These are phyloP conservation scores for Lypha dubia DNA, from an alignment of 2,888 invertebrate species.

Conservation along the genomic window DNA sequence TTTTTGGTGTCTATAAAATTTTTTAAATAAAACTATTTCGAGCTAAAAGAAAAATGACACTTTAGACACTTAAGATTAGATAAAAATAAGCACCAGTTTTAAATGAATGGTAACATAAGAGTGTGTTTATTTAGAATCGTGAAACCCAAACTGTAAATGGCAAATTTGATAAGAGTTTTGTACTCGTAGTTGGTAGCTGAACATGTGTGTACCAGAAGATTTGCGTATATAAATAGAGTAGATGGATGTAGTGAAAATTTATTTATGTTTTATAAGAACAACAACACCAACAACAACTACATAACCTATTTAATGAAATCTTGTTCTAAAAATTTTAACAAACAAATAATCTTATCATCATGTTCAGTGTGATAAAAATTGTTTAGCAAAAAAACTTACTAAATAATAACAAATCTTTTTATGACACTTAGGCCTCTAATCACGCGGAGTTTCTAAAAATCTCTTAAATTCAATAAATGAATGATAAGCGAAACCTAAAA, in stretches of 20 bases:
- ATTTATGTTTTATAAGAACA: background rate
- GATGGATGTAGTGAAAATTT: background rate
- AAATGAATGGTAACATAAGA: background rate
- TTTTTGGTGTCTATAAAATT: background rate
- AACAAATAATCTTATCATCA: background rate
- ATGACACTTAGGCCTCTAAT: background rate
- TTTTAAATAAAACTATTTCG: constrained; percentile 9
- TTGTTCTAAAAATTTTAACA: background rate
- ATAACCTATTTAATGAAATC: constrained; percentile 4
- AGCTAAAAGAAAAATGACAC: background rate
- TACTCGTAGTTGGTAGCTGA: background rate
- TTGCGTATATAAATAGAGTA: background rate
- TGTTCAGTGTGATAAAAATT: too few species aligned
- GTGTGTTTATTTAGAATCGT: constrained; percentile 12
- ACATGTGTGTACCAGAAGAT: background rate
- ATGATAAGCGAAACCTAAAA: too few species aligned
- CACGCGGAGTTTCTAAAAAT: background rate
- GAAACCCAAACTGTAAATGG: constrained; percentile 11
- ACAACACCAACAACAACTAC: background rate
- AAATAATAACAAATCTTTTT: background rate
- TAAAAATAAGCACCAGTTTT: constrained; percentile 30
- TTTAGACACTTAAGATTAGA: constrained; percentile 38
- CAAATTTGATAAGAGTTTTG: constrained; percentile 22
- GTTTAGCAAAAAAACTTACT: background rate
- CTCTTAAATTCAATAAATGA: background rate